Evolutionary conservation across 2,797 vertebrate genomes (phyloP).

Genomic region (Chaenodraco wilsoni): DNA sequence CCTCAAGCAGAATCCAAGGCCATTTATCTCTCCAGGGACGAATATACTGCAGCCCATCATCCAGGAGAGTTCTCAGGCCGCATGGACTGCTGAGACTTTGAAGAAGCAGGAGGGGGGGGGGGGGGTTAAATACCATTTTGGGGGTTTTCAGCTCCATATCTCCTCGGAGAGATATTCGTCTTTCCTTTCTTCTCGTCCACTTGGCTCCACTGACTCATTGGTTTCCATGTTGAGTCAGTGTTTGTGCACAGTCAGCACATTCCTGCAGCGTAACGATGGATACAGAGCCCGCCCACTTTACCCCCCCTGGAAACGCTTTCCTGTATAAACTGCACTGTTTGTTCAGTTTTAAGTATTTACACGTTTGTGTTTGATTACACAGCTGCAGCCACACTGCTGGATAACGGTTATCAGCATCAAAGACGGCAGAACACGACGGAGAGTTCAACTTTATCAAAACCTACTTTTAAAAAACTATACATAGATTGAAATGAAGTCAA

Average conservation of each 20-base stretch:
- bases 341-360: conserved; percentile 41
- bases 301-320: conserved; percentile 47
- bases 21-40: conserved; percentile 56
- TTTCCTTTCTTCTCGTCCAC: conserved; percentile 60
- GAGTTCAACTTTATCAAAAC: not conserved
- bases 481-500: not conserved
- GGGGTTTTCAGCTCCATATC: conserved; percentile 59
- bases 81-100: conserved; percentile 70
- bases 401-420: conserved; percentile 21
- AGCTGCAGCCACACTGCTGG: conserved; percentile 32
- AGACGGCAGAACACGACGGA: not conserved
- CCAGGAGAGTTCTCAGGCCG: conserved; percentile 61
- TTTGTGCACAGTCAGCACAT: conserved; percentile 81
- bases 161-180: conserved; percentile 68
- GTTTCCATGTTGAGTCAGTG: conserved; percentile 81
- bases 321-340: conserved; percentile 53
- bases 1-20: conserved; percentile 59
- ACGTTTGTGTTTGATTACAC: conserved; percentile 38
- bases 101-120: conserved; percentile 23
- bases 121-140: conserved; percentile 51
- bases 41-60: conserved; percentile 70
- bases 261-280: conserved; percentile 68
- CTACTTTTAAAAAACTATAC: not conserved
- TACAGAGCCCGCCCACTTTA: conserved; percentile 51
- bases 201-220: conserved; percentile 74